Evolutionary conservation across 2,888 invertebrate genomes (phyloP), one percentile per base, ranked within the genome.

Genomic region (Hofmannophila pseudospretella): DNA sequence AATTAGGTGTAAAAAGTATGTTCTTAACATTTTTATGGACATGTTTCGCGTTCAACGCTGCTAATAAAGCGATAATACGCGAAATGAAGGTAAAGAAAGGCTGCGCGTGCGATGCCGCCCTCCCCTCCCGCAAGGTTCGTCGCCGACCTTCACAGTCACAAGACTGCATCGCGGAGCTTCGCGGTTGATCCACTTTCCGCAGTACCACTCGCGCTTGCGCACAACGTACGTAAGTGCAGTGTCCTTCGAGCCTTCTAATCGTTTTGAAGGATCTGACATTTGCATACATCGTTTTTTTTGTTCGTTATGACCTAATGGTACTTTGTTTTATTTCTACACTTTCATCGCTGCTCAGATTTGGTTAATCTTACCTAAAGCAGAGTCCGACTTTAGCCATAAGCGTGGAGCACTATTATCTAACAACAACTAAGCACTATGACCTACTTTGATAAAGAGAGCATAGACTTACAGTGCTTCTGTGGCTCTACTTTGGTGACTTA

Each of bases 101-200:
- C 45, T 16, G 16, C 26, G 47, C 45, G 39, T 35, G 23, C 38
- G 43, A 26, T 35, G 38, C 32, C 38, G 44, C 33, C 39, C 23
- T 14, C 37, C 19, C 32, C 32, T 36, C 50, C 49, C 45, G 14
- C 44, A 10, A 11, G 10, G 10, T 39, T 41, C 39, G 22, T 36
- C 45, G 23, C 20, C 54, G 67, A 51, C 75, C 75, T 74, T 73
- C 70, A 42, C 43, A 69, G 67, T 75, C 76, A 75, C 67, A 70
- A 74, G 75, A 78, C 70, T 72, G 36, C 54, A 32, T 13, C 10
- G 22, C 31, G 52, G 48, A 66, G 69, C 61, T 65, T 67, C 58
- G 54, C 58, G 44, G 57, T 55, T 68, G 68, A 68, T 74, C 71
- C 60, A 75, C 67, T 67, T 76, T 69, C 67, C 65, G 56, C 51